These are phyloP conservation scores for Smithornis capensis DNA, from an alignment of 2,113 vertebrate species.

Conservation along the genomic window DNA sequence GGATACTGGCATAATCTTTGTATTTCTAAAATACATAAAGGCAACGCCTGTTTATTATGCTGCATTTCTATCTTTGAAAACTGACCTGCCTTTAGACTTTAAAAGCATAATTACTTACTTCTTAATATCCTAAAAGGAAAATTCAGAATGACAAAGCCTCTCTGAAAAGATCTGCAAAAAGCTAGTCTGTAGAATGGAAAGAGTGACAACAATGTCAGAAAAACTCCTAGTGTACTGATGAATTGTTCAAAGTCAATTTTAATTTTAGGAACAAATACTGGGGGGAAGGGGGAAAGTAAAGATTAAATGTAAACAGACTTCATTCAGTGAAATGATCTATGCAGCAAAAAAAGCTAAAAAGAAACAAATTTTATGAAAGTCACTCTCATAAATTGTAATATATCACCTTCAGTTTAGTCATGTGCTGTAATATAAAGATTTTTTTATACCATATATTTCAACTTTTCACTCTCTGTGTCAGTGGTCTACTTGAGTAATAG, in stretches of 20 bases:
- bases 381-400: background rate
- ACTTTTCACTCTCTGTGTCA: background rate
- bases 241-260: slow-evolving; percentile 40
- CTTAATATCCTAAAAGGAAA: background rate
- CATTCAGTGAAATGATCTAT: background rate
- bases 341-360: background rate
- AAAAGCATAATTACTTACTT: background rate
- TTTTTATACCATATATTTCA: background rate
- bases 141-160: background rate
- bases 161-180: background rate
- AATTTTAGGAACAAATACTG: slow-evolving; percentile 10
- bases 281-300: background rate
- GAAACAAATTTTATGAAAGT: background rate
- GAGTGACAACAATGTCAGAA: background rate
- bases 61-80: background rate
- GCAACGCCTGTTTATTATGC: background rate
- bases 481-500: background rate
- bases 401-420: background rate
- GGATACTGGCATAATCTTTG: background rate
- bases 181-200: background rate
- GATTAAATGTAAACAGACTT: slow-evolving; percentile 17
- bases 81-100: background rate
- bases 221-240: background rate
- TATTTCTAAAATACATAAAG: background rate
- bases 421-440: background rate